Evolutionary conservation across 2,888 invertebrate genomes (phyloP).

Genomic region (Latheticus oryzae): DNA sequence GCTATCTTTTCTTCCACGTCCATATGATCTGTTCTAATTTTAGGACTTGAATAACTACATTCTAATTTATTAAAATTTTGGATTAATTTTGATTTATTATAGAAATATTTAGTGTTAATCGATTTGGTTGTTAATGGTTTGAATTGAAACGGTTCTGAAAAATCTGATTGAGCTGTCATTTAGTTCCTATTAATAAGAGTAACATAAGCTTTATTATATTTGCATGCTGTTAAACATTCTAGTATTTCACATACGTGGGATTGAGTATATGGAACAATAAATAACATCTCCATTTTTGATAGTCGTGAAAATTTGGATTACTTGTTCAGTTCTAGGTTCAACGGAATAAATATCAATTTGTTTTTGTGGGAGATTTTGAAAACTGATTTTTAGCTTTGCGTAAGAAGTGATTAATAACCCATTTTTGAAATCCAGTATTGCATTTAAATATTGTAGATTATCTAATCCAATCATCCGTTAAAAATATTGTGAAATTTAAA

Average conservation of each 20-base stretch:
- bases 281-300: slow-evolving; percentile 37
- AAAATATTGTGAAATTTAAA: slow-evolving; percentile 18
- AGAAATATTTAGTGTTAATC: too few species aligned
- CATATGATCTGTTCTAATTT: slow-evolving; percentile 40
- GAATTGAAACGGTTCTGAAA: too few species aligned
- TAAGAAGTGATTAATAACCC: not conserved
- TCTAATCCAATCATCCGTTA: slow-evolving; percentile 9
- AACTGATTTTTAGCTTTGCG: slow-evolving; percentile 32
- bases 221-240: not conserved
- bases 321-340: slow-evolving; percentile 30
- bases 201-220: too few species aligned
- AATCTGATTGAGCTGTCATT: too few species aligned
- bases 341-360: slow-evolving; percentile 13
- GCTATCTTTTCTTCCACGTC: slow-evolving; percentile 43
- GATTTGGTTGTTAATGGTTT: too few species aligned
- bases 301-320: slow-evolving; percentile 35
- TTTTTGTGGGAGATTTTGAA: slow-evolving; percentile 7
- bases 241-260: slow-evolving; percentile 7
- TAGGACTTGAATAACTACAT: too few species aligned
- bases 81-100: too few species aligned
- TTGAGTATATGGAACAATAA: slow-evolving; percentile 37
- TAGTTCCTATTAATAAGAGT: too few species aligned
- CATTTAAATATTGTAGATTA: slow-evolving; percentile 12
- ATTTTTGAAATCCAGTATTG: slow-evolving; percentile 2
- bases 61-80: too few species aligned